Conservation (phyloP, 92 coral and sea anemone genomes). For the Desmophyllum pertusum region DNA sequence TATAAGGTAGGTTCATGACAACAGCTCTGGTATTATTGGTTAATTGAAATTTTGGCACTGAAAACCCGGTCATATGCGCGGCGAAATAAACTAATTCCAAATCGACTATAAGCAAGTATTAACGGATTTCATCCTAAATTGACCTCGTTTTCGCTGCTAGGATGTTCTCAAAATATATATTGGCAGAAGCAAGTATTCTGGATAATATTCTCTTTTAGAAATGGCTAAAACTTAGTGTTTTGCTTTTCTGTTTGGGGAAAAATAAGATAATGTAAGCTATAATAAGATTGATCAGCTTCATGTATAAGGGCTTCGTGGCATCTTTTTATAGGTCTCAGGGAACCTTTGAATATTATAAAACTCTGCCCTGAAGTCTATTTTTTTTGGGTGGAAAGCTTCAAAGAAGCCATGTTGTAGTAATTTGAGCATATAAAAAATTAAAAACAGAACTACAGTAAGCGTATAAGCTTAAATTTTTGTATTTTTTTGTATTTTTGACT, state of each 20-base stretch:
- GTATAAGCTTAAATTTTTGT: no score
- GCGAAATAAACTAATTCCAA: neutral
- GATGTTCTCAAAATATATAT: neutral
- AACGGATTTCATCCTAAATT: neutral
- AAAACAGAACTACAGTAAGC: no score
- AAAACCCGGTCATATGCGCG: neutral
- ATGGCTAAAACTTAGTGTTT: neutral
- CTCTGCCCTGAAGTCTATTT: neutral
- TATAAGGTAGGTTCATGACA: constrained; percentile 76
- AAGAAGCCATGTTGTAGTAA: no score
- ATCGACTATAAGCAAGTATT: no score
- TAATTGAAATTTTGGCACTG: neutral
- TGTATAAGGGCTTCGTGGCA: constrained; percentile 8
- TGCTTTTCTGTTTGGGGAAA: neutral
- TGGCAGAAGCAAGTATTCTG: neutral
- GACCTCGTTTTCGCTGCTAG: neutral
- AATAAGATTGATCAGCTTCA: no score
- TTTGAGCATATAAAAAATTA: no score
- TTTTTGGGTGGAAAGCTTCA: no score
- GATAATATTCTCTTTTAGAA: neutral
- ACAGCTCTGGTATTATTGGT: neutral
- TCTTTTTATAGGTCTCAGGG: neutral
- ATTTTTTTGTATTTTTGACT: no score
- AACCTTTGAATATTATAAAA: neutral
- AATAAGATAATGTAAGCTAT: no score